Evolutionary conservation across 2,888 invertebrate species (phyloP), one percentile per base, ranked within the genome.

Genomic region (Ennomos erosarius): DNA sequence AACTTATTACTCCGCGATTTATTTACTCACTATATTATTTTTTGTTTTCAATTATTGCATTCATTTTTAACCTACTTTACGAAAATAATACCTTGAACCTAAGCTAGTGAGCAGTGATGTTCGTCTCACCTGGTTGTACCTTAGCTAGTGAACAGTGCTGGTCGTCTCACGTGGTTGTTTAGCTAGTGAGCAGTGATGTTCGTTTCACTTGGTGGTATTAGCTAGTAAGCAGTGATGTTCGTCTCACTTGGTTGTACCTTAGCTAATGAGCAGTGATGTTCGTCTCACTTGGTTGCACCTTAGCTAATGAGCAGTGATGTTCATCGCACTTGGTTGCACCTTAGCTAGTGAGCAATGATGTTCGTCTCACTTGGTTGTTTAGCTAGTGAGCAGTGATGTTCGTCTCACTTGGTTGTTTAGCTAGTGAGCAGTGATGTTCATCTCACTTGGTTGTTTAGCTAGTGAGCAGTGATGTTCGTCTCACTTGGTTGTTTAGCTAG

Each of bases 391-490:
- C 73, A 97, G 97, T 96, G 63, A 97, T 95, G 79, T 97, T 97
- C 72, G 97, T 97, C 93, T 97, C 97, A 26, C 26, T 1, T 38
- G 40, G 34, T 11, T n/a, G 34, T 64, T 94, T 95, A 95, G 93
- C 95, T 94, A 74, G 96, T 95, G 73, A 97, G 91, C 73, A 97
- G 92, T 62, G 97, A 97, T 95, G 79, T 97, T 97, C 72, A 97
- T 97, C 93, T 97, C 97, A 26, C 26, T 3, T 38, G 40, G 34
- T 11, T n/a, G 33, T 64, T 94, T 95, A 95, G 93, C 95, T 94
- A 74, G 96, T 95, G 73, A 97, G 91, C 73, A 97, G 97, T 96
- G 63, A 97, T 95, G 79, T 97, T 97, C 72, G 97, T 97, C 93
- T 97, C 97, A 26, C 26, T 4, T 6, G 5, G 26, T 26, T 26